A percentile compares a stretch with the other conserved stretches of the same genome.
Evolutionary conservation across 2,797 vertebrate species (phyloP).

Genomic region (Sus cebifrons): DNA sequence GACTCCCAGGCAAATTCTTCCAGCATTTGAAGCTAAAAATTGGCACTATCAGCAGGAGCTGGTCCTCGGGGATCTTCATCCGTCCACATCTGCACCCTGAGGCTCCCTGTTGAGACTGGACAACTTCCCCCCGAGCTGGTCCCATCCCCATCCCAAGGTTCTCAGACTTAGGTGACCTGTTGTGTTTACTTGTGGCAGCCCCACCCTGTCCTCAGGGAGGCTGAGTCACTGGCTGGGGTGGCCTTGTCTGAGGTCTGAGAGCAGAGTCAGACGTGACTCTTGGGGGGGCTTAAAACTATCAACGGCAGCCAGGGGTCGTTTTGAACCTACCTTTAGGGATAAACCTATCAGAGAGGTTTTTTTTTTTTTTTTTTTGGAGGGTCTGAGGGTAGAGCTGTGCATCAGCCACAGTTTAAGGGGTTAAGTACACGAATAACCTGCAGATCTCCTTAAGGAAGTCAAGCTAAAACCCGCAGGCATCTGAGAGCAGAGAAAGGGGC

Average conservation of each 20-base stretch:
- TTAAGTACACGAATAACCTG: neutral
- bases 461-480: neutral
- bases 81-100: rapidly evolving
- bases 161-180: constrained; percentile 66
- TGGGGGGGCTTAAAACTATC: neutral
- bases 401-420: neutral
- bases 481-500: neutral
- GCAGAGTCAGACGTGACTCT: constrained; percentile 49
- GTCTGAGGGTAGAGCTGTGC: neutral
- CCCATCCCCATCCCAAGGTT: neutral
- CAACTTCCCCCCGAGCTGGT: neutral
- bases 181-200: constrained; percentile 39
- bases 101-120: neutral
- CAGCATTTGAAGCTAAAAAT: neutral
- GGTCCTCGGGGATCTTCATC: neutral
- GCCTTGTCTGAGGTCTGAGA: constrained; percentile 43
- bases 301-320: neutral
- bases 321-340: neutral
- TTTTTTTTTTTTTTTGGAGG: neutral
- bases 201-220: constrained; percentile 70
- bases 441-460: neutral
- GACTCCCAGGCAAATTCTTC: neutral
- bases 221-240: constrained; percentile 66
- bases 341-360: neutral
- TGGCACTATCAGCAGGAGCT: neutral